Evolutionary conservation across 2,113 vertebrate species (phyloP), one percentile per base, ranked within the genome.

Genomic region (Erinaceus europaeus): DNA sequence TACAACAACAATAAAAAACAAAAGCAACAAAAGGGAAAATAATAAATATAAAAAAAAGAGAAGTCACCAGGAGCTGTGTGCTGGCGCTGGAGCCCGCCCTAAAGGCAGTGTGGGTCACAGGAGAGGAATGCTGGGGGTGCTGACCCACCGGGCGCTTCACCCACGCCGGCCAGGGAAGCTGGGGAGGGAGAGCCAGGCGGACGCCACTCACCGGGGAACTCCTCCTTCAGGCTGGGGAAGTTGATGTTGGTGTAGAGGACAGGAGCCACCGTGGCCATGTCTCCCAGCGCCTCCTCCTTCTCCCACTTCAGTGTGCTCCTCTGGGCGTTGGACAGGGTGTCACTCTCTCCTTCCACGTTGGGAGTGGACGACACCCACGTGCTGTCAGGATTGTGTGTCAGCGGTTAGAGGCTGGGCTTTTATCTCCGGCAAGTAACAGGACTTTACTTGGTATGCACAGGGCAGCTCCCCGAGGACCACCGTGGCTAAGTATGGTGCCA

Each of bases 231-330:
- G 42, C 97, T 98, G 75, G 98, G 99, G 94, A 98, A 99, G 91
- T 99, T 99, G 65, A 99, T 97, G 75, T 99, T 99, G 21, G 98
- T 98, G 94, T 99, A 99, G 25, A 99, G 98, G 61, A 99, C 99
- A 0, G 99, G 99, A 0, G 99, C 99, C 0, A 99, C 99, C 0
- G 99, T 99, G 6, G 99, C 99, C 98, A 98, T 97, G 78, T 99
- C 98, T 15, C 98, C 99, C 76, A 99, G 97, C 10, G 97, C 97
- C 94, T 99, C 99, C 75, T 99, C 99, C 44, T 99, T 99, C 94
- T 99, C 99, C 99, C 99, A 99, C 94, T 99, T 99, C 1, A 99
- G 94, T 3, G 98, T 99, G 78, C 99, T 98, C 71, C 98, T 97
- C 80, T 99, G 99, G 67, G 98, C 98, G 0, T 97, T 98, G 0